phyloP scores from a whole-genome alignment of 2,113 vertebrate genomes.

The Cercocebus atys region DNA sequence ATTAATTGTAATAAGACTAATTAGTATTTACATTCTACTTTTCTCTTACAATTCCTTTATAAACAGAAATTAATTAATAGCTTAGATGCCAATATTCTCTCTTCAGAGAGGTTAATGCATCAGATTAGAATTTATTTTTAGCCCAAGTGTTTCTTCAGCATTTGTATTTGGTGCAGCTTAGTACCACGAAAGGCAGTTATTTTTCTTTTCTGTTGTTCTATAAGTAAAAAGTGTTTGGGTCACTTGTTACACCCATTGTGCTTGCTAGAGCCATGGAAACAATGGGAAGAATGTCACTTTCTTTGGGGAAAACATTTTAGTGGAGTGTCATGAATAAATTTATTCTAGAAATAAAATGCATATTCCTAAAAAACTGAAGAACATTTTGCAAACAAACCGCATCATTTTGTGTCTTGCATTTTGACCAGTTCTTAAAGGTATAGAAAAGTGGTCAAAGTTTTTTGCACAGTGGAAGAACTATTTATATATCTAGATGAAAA shows the following conservation, averaged over 20 bases:
- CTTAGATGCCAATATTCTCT: conserved; percentile 31
- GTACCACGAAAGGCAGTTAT: background rate
- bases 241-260: background rate
- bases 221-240: background rate
- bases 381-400: background rate
- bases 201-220: background rate
- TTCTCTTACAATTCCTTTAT: conserved; percentile 38
- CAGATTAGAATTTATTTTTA: conserved; percentile 37
- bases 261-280: background rate
- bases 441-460: background rate
- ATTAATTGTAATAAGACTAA: conserved; percentile 46
- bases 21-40: conserved; percentile 40
- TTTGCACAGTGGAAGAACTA: background rate
- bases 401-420: background rate
- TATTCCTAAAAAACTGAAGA: background rate
- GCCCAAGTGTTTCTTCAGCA: background rate
- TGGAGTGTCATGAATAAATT: background rate
- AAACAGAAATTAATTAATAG: conserved; percentile 64
- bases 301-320: background rate
- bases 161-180: background rate
- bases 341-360: conserved; percentile 3
- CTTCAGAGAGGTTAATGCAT: background rate
- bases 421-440: background rate
- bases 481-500: background rate
- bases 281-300: background rate